Conservation (phyloP, 2,797 vertebrate genomes). For the Myotis findleyi region DNA sequence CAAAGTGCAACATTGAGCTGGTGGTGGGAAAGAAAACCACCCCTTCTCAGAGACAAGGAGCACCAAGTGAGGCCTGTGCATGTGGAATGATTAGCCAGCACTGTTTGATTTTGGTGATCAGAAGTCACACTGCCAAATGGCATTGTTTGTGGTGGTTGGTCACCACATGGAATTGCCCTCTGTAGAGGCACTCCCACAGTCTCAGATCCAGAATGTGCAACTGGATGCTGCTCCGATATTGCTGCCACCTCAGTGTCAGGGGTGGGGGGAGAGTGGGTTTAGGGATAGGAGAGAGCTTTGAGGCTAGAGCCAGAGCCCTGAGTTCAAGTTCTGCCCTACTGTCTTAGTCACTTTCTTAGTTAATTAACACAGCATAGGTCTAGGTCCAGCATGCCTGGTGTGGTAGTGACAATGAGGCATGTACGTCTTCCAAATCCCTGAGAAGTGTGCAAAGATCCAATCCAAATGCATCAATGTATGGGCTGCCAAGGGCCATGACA, state of each 20-base stretch:
- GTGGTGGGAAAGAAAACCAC: not conserved
- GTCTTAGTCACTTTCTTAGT: not conserved
- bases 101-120: not conserved
- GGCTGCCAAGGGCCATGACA: accelerated
- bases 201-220: accelerated
- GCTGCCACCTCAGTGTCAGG: not conserved
- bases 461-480: not conserved
- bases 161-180: not conserved
- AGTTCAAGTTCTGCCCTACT: not conserved
- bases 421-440: not conserved
- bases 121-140: not conserved
- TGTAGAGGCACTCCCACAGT: not conserved
- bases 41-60: not conserved
- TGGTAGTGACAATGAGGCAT: not conserved
- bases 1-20: not conserved
- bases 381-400: accelerated
- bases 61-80: accelerated
- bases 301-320: not conserved
- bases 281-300: not conserved
- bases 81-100: not conserved
- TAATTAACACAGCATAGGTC: not conserved
- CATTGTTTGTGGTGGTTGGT: not conserved
- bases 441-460: too few species aligned
- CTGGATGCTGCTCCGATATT: not conserved
- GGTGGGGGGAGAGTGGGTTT: too few species aligned